Percentiles rank a stretch among this genome's conserved stretches.
These are phyloP conservation scores for Drosophila albomicans DNA, from an alignment of 1,140 invertebrate genomes.

Conservation along the genomic window DNA sequence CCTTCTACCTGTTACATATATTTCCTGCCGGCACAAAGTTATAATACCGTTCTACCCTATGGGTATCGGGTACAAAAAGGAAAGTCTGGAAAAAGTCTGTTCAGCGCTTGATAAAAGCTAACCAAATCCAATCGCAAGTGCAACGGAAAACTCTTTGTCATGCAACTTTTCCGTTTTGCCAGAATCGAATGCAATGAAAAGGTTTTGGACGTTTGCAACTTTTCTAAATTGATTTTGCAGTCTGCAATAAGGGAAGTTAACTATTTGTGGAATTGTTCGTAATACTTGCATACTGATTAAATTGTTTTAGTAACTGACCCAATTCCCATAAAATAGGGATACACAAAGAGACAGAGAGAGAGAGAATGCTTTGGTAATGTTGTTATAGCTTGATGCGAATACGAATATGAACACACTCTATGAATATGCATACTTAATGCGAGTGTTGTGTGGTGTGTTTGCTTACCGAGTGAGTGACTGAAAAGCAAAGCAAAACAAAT, in stretches of 20 bases:
- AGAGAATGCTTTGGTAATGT: constrained; percentile 38
- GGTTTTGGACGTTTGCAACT: constrained; percentile 41
- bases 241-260: not conserved
- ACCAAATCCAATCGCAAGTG: not conserved
- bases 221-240: constrained; percentile 49
- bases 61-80: no score
- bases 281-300: not conserved
- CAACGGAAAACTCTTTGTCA: not conserved
- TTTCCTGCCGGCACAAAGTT: no score
- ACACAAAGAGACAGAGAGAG: no score
- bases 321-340: constrained; percentile 56
- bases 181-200: constrained; percentile 44
- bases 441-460: constrained; percentile 21
- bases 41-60: no score
- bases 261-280: constrained; percentile 6
- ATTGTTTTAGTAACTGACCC: constrained; percentile 48
- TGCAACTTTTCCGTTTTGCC: not conserved
- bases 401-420: not conserved
- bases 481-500: constrained; percentile 59
- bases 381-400: constrained; percentile 16
- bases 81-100: no score
- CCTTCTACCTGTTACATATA: no score
- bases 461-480: constrained; percentile 40
- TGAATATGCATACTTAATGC: constrained; percentile 16
- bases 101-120: no score